Evolutionary conservation across 1,140 invertebrate genomes (phyloP).

Genomic region (Platorchestia sp.): DNA sequence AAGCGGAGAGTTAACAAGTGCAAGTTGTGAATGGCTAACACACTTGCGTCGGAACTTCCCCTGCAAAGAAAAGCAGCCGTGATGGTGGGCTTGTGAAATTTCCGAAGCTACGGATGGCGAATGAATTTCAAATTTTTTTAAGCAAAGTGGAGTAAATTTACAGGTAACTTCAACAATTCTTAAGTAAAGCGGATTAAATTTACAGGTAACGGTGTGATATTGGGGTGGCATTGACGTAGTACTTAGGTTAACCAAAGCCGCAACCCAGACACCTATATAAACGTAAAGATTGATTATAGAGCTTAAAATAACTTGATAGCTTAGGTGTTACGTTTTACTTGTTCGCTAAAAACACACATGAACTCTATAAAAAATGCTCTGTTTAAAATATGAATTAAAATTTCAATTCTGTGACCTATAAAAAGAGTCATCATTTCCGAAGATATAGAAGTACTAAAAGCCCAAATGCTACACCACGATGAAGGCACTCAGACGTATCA

Average conservation of each 20-base stretch:
- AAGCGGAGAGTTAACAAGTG: neutral
- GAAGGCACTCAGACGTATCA: neutral
- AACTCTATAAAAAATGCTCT: neutral
- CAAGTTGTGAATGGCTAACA: neutral
- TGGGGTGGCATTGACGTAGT: too few relatives aligned
- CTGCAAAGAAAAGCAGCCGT: neutral
- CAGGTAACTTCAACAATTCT: neutral
- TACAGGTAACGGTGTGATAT: too few relatives aligned
- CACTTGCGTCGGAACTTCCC: neutral
- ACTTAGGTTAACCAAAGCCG: neutral
- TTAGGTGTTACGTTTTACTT: neutral
- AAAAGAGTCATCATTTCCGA: neutral
- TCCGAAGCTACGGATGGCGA: neutral
- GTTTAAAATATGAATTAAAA: neutral
- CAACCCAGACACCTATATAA: neutral
- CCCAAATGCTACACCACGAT: neutral
- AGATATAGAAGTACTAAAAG: neutral
- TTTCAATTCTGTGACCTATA: neutral
- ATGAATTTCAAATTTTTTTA: neutral
- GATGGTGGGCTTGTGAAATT: neutral
- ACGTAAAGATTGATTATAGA: neutral
- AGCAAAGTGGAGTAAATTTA: neutral
- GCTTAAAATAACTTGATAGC: neutral
- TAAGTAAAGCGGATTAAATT: too few relatives aligned
- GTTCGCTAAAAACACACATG: neutral